Evolutionary conservation across 2,113 vertebrate species (phyloP), one percentile per base, ranked within the genome.

Genomic region (Aphyosemion australe): DNA sequence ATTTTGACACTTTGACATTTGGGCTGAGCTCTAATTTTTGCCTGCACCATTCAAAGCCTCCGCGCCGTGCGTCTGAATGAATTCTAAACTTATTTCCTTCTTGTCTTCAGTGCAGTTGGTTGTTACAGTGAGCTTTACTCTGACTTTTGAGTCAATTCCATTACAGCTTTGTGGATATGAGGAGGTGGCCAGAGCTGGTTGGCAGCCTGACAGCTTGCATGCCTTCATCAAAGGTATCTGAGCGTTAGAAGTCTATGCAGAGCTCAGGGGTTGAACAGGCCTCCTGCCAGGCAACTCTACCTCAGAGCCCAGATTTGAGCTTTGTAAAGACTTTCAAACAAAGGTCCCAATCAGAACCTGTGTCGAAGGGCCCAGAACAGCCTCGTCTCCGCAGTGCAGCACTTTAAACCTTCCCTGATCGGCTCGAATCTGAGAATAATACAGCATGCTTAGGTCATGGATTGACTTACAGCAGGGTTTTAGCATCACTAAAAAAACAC

Each of bases 261-360:
- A 79, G 80, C 80, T 80, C 74, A 62, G 77, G 67, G 72, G 77
- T 66, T 69, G 75, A 80, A 59, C 82, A 72, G 86, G 64, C 79
- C 75, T 70, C 86, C 79, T 76, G 78, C 81, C 62, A 63, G 76
- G 54, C 60, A 34, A 37, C 74, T 74, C 77, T 72, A 78, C 81
- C 82, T 79, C 74, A 19, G 69, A 79, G 70, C 69, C 57, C 55
- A 57, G 55, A 57, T 59, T 68, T 14, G 13, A 65, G 71, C 79
- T 76, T 60, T 78, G 61, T 70, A 65, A 79, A 79, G 77, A 65
- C 84, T 79, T 79, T 74, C 65, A 85, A 80, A 88, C 82, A 86
- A 84, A 83, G 80, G 77, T 81, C 65, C 79, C 64, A 78, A 81
- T 81, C 65, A 81, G 74, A 78, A 63, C 72, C 70, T 41, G 67